Conservation (phyloP, 2,888 invertebrate genomes). For the Ornithoptera alexandrae region DNA sequence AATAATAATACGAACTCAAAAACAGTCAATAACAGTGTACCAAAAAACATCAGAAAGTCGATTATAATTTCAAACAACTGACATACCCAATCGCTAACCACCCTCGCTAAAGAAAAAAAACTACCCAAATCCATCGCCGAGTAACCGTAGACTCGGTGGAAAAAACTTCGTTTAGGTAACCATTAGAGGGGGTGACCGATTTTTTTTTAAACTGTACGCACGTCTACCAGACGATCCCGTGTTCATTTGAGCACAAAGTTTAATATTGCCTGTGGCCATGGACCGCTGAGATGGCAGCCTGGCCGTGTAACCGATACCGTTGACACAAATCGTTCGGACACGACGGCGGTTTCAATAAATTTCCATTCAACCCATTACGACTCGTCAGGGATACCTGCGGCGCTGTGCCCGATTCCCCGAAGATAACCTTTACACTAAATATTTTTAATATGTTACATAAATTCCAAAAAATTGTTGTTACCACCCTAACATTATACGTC, state of each 20-base stretch:
- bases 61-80: constrained; percentile 25
- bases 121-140: constrained; percentile 29
- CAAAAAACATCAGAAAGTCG: constrained; percentile 18
- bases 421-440: constrained; percentile 1
- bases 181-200: constrained; percentile 39
- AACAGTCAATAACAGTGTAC: constrained; percentile 11
- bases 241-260: constrained; percentile 15
- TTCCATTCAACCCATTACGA: constrained; percentile 24
- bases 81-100: constrained; percentile 19
- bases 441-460: neutral
- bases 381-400: constrained; percentile 16
- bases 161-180: constrained; percentile 37
- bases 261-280: constrained; percentile 8
- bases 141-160: constrained; percentile 34
- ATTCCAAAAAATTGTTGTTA: neutral
- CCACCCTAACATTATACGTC: neutral
- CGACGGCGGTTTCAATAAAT: constrained; percentile 25
- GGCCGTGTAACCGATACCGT: constrained; percentile 27
- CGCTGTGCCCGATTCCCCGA: neutral
- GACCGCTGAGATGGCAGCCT: neutral
- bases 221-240: constrained; percentile 1
- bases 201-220: constrained; percentile 24
- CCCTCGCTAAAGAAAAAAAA: constrained; percentile 28
- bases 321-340: constrained; percentile 24
- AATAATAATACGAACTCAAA: constrained; percentile 4